phyloP scores from a whole-genome alignment of 2,113 vertebrate species.

The Chionomys nivalis region DNA sequence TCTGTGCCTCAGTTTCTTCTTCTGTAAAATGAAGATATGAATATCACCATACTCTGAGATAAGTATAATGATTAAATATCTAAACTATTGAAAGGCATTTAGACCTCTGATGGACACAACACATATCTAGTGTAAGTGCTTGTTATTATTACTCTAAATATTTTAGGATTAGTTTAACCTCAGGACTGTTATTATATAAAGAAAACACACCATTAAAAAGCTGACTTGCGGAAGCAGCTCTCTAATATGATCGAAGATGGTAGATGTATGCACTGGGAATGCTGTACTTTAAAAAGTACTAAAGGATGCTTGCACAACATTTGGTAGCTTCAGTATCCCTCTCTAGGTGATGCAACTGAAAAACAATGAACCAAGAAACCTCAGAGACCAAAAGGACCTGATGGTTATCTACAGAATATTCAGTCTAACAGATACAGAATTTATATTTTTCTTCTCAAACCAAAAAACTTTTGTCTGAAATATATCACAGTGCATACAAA shows the following conservation, averaged over 20 bases:
- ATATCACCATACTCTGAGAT: background rate
- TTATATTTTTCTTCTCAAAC: background rate
- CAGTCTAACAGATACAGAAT: background rate
- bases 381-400: background rate
- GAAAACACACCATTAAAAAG: background rate
- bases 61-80: background rate
- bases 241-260: background rate
- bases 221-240: background rate
- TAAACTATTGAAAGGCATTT: slow-evolving; percentile 3
- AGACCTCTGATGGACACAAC: background rate
- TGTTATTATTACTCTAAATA: background rate
- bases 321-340: background rate
- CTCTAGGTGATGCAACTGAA: background rate
- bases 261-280: background rate
- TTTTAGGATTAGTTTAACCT: slow-evolving; percentile 26
- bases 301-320: background rate
- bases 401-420: background rate
- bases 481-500: background rate
- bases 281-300: background rate
- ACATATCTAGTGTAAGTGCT: background rate
- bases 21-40: background rate
- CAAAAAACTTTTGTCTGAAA: background rate
- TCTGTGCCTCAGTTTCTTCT: slow-evolving; percentile 58
- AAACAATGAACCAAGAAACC: background rate
- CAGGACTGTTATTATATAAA: slow-evolving; percentile 9